Percentiles rank a stretch among this genome's conserved stretches.
phyloP scores from a whole-genome alignment of 2,888 invertebrate species.

The Apotomis capreana region DNA sequence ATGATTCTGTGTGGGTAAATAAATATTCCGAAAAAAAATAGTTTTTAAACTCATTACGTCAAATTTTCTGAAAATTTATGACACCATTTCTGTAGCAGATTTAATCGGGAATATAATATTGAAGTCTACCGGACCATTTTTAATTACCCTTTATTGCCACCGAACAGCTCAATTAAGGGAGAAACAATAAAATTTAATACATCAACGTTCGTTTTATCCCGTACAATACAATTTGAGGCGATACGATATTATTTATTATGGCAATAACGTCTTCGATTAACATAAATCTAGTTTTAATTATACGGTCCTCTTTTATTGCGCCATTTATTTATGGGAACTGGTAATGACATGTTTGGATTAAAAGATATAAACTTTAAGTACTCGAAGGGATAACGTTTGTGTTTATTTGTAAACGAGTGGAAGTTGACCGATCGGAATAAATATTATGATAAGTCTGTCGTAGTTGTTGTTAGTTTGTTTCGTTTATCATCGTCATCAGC shows the following conservation, averaged over 20 bases:
- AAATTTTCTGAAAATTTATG: too few species aligned
- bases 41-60: too few species aligned
- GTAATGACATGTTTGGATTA: slow-evolving; percentile 32
- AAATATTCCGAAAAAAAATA: too few species aligned
- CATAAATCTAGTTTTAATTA: slow-evolving; percentile 67
- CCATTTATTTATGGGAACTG: slow-evolving; percentile 37
- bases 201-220: slow-evolving; percentile 52
- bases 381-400: not conserved
- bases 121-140: slow-evolving; percentile 3
- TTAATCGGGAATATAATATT: not conserved
- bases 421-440: not conserved
- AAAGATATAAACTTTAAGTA: slow-evolving; percentile 31
- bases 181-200: slow-evolving; percentile 65
- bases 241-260: slow-evolving; percentile 59
- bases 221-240: slow-evolving; percentile 58
- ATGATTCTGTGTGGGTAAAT: too few species aligned
- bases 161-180: slow-evolving; percentile 60
- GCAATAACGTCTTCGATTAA: slow-evolving; percentile 65
- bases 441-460: not conserved
- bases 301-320: slow-evolving; percentile 54
- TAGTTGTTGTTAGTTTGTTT: not conserved
- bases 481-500: not conserved
- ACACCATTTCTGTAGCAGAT: too few species aligned
- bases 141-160: slow-evolving; percentile 22
- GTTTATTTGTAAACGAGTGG: slow-evolving; percentile 3